Conservation (phyloP, 2,888 invertebrate genomes). For the Scrobipalpa atriplicella region DNA sequence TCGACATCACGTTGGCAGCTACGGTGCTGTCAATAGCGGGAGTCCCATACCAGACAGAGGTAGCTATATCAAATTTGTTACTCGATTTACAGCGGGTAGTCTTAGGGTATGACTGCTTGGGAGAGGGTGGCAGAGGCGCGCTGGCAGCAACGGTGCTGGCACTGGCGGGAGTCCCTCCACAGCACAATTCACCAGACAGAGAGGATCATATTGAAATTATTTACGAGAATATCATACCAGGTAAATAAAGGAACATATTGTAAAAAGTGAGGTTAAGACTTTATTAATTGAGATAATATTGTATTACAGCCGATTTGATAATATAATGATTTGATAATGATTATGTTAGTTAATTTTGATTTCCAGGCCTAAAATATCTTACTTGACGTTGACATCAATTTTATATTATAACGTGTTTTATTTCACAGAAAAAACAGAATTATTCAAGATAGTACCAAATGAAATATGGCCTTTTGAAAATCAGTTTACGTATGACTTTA, state of each 20-base stretch:
- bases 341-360: too few species aligned
- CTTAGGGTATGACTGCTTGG: slow-evolving; percentile 20
- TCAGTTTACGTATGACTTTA: slow-evolving; percentile 53
- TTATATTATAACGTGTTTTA: background rate
- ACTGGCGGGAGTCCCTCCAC: slow-evolving; percentile 6
- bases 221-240: slow-evolving; percentile 9
- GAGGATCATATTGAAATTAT: background rate
- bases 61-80: background rate
- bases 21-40: too few species aligned
- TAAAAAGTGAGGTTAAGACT: background rate
- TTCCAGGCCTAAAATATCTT: background rate
- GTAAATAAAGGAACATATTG: background rate
- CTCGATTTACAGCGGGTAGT: slow-evolving; percentile 7
- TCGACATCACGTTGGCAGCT: too few species aligned
- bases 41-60: background rate
- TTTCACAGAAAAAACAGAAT: background rate
- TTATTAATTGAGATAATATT: too few species aligned
- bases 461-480: slow-evolving; percentile 63
- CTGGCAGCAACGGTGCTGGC: slow-evolving; percentile 12
- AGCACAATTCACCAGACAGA: slow-evolving; percentile 23
- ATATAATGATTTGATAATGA: too few species aligned
- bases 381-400: background rate
- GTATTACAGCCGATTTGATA: background rate
- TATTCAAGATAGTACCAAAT: background rate
- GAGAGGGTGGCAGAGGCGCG: background rate